A percentile compares a stretch with the other conserved stretches of the same genome.
Evolutionary conservation across 2,888 invertebrate genomes (phyloP).

Genomic region (Tetramorium bicarinatum): DNA sequence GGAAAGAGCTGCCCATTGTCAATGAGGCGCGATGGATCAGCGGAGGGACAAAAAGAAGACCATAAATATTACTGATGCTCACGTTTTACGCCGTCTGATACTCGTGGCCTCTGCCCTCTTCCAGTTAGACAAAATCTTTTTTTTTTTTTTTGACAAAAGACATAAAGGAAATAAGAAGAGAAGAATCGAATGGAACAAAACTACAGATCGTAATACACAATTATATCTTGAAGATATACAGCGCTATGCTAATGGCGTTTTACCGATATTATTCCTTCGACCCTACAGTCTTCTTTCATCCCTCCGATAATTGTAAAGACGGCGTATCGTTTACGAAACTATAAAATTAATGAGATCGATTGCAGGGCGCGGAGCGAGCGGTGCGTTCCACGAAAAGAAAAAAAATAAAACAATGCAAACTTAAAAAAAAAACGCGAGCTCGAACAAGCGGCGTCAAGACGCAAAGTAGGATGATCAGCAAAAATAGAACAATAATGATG

Average conservation of each 20-base stretch:
- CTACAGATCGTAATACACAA: neutral
- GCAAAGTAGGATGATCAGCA: neutral
- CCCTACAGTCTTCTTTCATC: neutral
- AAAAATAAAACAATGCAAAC: too few relatives aligned
- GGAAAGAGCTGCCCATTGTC: neutral
- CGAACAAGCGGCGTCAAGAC: neutral
- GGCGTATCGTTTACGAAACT: neutral
- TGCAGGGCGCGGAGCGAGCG: too few relatives aligned
- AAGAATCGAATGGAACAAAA: conserved; percentile 8
- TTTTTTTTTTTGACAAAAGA: neutral
- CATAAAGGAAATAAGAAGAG: neutral
- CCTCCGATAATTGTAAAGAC: neutral
- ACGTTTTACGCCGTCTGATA: neutral
- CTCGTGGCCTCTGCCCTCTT: neutral
- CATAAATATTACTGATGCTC: too few relatives aligned
- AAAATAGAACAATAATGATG: neutral
- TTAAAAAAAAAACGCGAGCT: neutral
- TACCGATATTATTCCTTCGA: conserved; percentile 16
- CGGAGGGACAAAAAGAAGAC: neutral
- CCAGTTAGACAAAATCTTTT: neutral
- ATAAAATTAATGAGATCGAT: conserved; percentile 13
- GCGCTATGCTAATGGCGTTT: neutral
- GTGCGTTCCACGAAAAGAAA: neutral
- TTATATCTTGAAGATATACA: neutral
- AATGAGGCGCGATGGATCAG: neutral